phyloP scores from a whole-genome alignment of 2,888 invertebrate species.

The Noctua pronuba region DNA sequence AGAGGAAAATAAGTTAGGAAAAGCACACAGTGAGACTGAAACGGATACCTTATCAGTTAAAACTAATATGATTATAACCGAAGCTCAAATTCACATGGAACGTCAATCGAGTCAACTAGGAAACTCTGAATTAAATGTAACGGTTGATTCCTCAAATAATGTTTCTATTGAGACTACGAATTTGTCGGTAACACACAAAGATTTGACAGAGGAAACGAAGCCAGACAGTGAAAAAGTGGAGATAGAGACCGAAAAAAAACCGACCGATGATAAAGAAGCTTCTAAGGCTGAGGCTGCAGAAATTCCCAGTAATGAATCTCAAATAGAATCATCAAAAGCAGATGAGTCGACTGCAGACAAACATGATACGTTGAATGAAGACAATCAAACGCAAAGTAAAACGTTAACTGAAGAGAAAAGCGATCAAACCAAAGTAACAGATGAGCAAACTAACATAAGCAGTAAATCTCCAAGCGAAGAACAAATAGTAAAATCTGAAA shows the following conservation, averaged over 20 bases:
- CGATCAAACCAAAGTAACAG: constrained; percentile 24
- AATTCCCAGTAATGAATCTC: constrained; percentile 37
- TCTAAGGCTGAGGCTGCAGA: constrained; percentile 47
- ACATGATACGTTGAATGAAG: constrained; percentile 31
- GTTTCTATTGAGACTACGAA: constrained; percentile 86
- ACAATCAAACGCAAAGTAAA: constrained; percentile 38
- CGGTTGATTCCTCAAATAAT: constrained; percentile 85
- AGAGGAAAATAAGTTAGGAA: constrained; percentile 73
- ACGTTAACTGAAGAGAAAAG: constrained; percentile 24
- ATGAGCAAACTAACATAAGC: constrained; percentile 20
- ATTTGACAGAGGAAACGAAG: constrained; percentile 74
- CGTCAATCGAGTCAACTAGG: constrained; percentile 84
- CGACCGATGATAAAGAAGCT: constrained; percentile 45
- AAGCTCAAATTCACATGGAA: constrained; percentile 89
- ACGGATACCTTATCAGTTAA: constrained; percentile 87
- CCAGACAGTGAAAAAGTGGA: constrained; percentile 63
- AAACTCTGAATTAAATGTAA: constrained; percentile 86
- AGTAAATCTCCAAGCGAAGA: constrained; percentile 31
- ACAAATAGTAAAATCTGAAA: constrained; percentile 44
- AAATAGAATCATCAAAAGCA: constrained; percentile 40
- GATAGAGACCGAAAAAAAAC: constrained; percentile 16
- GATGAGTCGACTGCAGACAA: constrained; percentile 12
- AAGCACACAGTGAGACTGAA: constrained; percentile 86
- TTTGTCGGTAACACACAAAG: constrained; percentile 82
- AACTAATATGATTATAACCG: constrained; percentile 88